A percentile compares a stretch with the other conserved stretches of the same genome.
phyloP scores from a whole-genome alignment of 2,113 vertebrate species.

The Onychorhynchus coronatus region DNA sequence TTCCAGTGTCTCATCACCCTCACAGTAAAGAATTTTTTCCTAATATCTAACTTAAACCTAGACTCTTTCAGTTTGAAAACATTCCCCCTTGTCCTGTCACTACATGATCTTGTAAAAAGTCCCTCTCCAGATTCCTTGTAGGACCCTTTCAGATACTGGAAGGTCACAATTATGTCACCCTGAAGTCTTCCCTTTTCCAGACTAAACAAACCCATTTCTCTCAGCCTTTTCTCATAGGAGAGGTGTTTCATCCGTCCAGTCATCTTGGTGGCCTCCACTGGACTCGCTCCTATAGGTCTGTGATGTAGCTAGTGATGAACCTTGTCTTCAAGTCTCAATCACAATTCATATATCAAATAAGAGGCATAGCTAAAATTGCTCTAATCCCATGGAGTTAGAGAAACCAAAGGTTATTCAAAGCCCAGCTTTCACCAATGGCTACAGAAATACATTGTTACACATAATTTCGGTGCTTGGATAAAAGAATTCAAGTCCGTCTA shows the following conservation, averaged over 20 bases:
- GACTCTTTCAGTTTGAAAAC: neutral
- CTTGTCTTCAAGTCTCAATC: neutral
- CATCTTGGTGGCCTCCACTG: neutral
- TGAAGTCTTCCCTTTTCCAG: neutral
- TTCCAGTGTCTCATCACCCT: neutral
- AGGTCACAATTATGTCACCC: neutral
- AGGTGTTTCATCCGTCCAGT: neutral
- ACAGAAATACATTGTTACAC: neutral
- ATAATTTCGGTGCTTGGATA: neutral
- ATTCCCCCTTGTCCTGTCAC: neutral
- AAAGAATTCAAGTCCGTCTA: neutral
- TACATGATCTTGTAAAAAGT: neutral
- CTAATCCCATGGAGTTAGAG: neutral
- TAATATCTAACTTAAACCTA: neutral
- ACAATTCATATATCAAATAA: neutral
- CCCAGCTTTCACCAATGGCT: neutral
- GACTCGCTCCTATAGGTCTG: neutral
- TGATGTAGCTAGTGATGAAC: neutral
- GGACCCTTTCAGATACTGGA: neutral
- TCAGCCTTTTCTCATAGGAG: neutral
- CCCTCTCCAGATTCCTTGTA: neutral
- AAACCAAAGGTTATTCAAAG: neutral
- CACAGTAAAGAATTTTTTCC: neutral
- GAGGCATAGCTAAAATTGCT: neutral
- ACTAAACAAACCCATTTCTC: neutral